Conservation (phyloP, 2,888 invertebrate species). For the Yponomeuta malinellus region DNA sequence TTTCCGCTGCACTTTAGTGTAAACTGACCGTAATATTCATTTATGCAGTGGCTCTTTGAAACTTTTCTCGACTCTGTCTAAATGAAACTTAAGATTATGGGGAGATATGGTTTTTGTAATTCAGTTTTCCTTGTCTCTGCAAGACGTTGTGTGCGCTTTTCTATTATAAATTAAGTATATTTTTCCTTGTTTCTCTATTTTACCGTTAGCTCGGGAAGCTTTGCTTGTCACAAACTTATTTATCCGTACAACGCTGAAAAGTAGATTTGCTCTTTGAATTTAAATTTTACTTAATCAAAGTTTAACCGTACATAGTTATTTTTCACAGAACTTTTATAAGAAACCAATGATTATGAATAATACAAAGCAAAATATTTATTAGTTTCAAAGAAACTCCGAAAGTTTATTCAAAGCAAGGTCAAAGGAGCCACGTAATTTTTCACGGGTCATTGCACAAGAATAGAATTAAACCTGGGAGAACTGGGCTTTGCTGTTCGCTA, state of each 20-base stretch:
- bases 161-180: not conserved
- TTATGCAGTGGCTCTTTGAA: conserved; percentile 3
- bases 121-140: not conserved
- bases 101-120: not conserved
- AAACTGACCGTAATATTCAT: not conserved
- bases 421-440: conserved; percentile 13
- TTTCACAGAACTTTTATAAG: not conserved
- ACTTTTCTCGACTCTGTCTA: not conserved
- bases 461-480: conserved; percentile 8
- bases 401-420: conserved; percentile 11
- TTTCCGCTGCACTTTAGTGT: too few relatives aligned
- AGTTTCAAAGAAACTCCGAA: conserved; percentile 5
- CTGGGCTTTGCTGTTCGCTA: not conserved
- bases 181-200: not conserved
- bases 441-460: conserved; percentile 14
- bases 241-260: too few relatives aligned
- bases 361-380: conserved; percentile 10
- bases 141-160: not conserved
- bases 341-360: not conserved
- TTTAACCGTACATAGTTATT: too few relatives aligned
- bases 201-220: not conserved
- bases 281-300: too few relatives aligned
- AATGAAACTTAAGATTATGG: not conserved
- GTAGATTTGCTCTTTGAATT: too few relatives aligned
- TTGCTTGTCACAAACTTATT: too few relatives aligned